These are phyloP conservation scores for Chaenocephalus aceratus DNA, from an alignment of 2,113 vertebrate species.

Conservation along the genomic window DNA sequence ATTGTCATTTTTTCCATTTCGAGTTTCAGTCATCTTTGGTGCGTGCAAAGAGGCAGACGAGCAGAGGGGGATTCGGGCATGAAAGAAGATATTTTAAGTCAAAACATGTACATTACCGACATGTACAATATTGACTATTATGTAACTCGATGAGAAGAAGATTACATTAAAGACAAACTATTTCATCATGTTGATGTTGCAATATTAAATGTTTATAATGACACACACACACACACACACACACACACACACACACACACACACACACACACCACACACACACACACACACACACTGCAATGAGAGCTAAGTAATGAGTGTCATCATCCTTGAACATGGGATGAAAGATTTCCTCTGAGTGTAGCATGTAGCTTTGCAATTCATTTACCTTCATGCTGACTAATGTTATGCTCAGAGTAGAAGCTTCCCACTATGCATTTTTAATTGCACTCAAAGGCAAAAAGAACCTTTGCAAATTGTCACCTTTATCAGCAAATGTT, in stretches of 20 bases:
- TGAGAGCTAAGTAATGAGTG: slow-evolving; percentile 53
- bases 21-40: slow-evolving; percentile 42
- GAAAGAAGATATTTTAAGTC: slow-evolving; percentile 53
- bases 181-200: slow-evolving; percentile 22
- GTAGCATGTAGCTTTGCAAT: slow-evolving; percentile 39
- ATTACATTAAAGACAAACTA: slow-evolving; percentile 33
- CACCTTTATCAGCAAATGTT: slow-evolving; percentile 33
- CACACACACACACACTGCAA: slow-evolving; percentile 31
- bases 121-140: slow-evolving; percentile 24
- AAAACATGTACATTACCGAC: slow-evolving; percentile 36
- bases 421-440: slow-evolving; percentile 44
- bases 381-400: slow-evolving; percentile 50
- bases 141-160: slow-evolving; percentile 8
- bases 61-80: slow-evolving; percentile 30
- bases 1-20: slow-evolving; percentile 68
- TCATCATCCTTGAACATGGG: slow-evolving; percentile 33
- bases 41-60: slow-evolving; percentile 36
- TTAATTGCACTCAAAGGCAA: slow-evolving; percentile 63
- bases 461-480: slow-evolving; percentile 55
- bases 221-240: slow-evolving; percentile 19
- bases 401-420: slow-evolving; percentile 40
- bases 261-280: slow-evolving; percentile 30
- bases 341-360: slow-evolving; percentile 46
- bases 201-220: slow-evolving; percentile 24
- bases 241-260: slow-evolving; percentile 28